Evolutionary conservation across 1,140 invertebrate genomes (phyloP).

Genomic region (Lepidotrigona ventralis): DNA sequence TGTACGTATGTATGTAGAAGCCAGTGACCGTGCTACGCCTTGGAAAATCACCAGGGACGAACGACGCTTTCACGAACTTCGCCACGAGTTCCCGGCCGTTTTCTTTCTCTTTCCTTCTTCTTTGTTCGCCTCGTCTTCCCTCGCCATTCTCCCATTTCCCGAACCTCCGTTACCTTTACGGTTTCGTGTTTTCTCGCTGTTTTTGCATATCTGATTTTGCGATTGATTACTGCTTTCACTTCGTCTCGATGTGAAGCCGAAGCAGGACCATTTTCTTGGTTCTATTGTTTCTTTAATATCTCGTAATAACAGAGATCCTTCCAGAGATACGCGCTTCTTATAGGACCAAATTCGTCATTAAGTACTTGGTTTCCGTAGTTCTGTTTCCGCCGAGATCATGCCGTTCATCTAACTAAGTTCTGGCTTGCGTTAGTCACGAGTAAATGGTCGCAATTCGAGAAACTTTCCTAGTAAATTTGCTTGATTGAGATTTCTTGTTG

Average conservation of each 20-base stretch:
- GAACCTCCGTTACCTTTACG: neutral
- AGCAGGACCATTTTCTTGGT: too few species aligned
- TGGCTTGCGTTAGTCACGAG: conserved; percentile 65
- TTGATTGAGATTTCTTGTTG: conserved; percentile 59
- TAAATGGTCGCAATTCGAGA: conserved; percentile 69
- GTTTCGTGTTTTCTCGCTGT: neutral
- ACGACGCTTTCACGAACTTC: conserved; percentile 67
- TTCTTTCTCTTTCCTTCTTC: conserved; percentile 17
- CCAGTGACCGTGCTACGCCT: conserved; percentile 35
- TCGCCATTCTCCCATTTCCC: neutral
- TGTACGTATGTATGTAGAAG: neutral
- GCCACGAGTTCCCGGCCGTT: conserved; percentile 50
- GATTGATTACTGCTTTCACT: neutral
- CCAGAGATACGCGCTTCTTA: neutral
- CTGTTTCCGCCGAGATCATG: too few species aligned
- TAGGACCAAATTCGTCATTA: neutral
- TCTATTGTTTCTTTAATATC: neutral
- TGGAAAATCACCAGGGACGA: conserved; percentile 68
- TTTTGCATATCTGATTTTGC: conserved; percentile 1
- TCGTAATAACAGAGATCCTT: neutral
- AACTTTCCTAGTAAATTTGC: conserved; percentile 51
- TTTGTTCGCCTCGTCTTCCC: neutral
- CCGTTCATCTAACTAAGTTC: conserved; percentile 47
- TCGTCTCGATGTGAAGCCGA: neutral
- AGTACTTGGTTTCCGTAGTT: conserved; percentile 11